These are phyloP conservation scores for Gastracanthus pulcherrimus DNA, from an alignment of 2,888 invertebrate genomes.

Conservation along the genomic window DNA sequence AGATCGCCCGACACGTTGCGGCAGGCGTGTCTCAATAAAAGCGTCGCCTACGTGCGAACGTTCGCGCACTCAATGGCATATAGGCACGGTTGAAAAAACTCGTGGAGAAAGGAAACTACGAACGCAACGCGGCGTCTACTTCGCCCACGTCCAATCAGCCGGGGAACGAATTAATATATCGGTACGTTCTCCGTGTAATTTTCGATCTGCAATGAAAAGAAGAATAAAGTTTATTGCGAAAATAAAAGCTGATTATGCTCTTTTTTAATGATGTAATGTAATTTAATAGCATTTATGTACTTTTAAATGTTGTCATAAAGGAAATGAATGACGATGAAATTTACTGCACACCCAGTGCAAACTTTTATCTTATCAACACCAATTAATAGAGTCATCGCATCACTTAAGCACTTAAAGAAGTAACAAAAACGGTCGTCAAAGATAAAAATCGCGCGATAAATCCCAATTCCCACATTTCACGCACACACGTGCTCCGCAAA, in stretches of 20 bases:
- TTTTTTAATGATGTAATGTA: no score
- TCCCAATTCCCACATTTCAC: not conserved
- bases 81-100: not conserved
- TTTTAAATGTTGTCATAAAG: not conserved
- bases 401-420: not conserved
- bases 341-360: no score
- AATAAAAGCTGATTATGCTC: no score
- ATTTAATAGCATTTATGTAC: no score
- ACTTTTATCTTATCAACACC: not conserved
- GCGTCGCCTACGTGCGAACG: slow-evolving; percentile 11
- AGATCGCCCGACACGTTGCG: not conserved
- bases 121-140: not conserved
- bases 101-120: slow-evolving; percentile 4
- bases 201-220: not conserved
- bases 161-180: not conserved
- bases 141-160: slow-evolving; percentile 23
- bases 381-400: slow-evolving; percentile 2
- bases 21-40: slow-evolving; percentile 18
- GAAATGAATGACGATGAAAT: not conserved
- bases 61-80: no score
- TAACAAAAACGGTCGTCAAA: not conserved
- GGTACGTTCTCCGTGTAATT: not conserved
- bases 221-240: no score
- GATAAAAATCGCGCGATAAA: slow-evolving; percentile 43
- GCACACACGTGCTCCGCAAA: no score